Evolutionary conservation across 2,888 invertebrate genomes (phyloP).

Genomic region (Patella pellucida): DNA sequence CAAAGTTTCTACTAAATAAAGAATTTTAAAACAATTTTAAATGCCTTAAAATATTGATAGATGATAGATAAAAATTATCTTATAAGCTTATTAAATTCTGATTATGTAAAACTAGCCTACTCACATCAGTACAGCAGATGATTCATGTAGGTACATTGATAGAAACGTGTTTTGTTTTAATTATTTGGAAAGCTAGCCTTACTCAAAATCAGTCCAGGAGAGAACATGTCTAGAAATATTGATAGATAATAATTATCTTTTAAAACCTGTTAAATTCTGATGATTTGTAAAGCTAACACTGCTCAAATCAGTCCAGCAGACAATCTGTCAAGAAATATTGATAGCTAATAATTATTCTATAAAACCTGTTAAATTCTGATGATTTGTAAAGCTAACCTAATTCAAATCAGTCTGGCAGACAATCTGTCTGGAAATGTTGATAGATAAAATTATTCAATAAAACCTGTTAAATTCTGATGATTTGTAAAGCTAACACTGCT

Average conservation of each 20-base stretch:
- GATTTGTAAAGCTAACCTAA: background rate
- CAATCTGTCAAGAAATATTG: background rate
- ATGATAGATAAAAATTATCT: no score
- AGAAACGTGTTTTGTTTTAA: no score
- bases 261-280: constrained; percentile 3
- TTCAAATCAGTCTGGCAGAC: background rate
- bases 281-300: background rate
- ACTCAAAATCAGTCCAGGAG: no score
- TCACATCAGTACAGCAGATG: background rate
- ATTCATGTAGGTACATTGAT: background rate
- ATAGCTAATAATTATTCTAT: background rate
- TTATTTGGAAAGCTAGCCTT: no score
- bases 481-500: background rate
- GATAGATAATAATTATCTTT: background rate
- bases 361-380: background rate
- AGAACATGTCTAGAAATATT: background rate
- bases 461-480: background rate
- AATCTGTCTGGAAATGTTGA: background rate
- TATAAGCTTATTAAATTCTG: no score
- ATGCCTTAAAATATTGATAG: no score
- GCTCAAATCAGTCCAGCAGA: background rate
- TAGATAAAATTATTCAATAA: background rate
- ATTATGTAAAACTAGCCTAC: background rate
- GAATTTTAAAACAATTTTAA: no score
- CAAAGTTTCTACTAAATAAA: no score